Conservation (phyloP, 2,888 invertebrate genomes). For the Hylaea fasciaria region DNA sequence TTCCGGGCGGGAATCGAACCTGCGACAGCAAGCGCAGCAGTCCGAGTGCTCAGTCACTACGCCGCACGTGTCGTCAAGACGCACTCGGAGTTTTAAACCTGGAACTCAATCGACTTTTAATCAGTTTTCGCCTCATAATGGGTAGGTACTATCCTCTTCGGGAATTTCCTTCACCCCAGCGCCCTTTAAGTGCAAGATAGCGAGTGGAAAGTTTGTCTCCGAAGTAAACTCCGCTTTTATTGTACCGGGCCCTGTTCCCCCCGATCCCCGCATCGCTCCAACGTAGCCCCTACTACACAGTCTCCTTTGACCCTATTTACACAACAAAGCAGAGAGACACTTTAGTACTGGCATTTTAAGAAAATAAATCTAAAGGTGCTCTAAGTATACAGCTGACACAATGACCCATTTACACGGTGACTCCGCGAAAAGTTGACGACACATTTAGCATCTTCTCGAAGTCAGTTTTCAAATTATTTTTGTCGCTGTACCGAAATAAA, state of each 20-base stretch:
- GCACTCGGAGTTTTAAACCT: no score
- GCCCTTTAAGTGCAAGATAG: constrained; percentile 19
- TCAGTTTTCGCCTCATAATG: neutral
- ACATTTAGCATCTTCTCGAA: constrained; percentile 12
- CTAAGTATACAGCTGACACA: constrained; percentile 13
- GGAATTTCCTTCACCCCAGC: constrained; percentile 4
- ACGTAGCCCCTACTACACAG: constrained; percentile 23
- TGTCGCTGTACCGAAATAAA: constrained; percentile 10
- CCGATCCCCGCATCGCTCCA: constrained; percentile 8
- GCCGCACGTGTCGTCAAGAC: no score
- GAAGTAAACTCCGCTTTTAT: constrained; percentile 22
- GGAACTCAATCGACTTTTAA: no score
- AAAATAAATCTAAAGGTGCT: constrained; percentile 14
- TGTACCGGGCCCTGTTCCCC: constrained; percentile 11
- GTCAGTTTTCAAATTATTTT: constrained; percentile 14
- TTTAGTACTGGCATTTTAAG: constrained; percentile 11
- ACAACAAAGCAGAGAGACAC: constrained; percentile 23
- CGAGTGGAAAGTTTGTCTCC: constrained; percentile 24
- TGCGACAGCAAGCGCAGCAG: no score
- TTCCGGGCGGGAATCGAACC: no score
- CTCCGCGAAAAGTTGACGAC: constrained; percentile 4
- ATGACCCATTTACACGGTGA: constrained; percentile 7
- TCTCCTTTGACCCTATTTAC: constrained; percentile 32
- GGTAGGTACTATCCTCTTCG: neutral
- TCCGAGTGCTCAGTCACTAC: no score